A percentile compares a stretch with the other conserved stretches of the same genome.
phyloP scores from a whole-genome alignment of 2,888 invertebrate species.

The Yponomeuta sedellus region DNA sequence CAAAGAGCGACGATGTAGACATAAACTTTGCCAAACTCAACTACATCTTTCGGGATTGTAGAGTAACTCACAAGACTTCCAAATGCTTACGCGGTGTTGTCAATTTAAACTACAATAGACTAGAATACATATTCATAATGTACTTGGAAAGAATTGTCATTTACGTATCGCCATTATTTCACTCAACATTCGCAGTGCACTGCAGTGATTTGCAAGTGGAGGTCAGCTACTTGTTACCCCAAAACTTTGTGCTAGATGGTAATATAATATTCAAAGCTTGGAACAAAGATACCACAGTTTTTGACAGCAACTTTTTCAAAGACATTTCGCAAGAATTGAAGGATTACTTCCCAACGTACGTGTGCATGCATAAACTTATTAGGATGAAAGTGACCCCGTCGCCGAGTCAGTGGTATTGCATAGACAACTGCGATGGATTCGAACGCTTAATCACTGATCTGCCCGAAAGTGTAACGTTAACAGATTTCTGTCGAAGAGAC shows the following conservation, averaged over 20 bases:
- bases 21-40: constrained; percentile 25
- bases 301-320: constrained; percentile 31
- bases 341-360: constrained; percentile 38
- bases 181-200: constrained; percentile 26
- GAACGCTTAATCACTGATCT: constrained; percentile 28
- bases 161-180: constrained; percentile 35
- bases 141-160: constrained; percentile 36
- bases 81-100: constrained; percentile 31
- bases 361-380: constrained; percentile 33
- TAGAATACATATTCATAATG: constrained; percentile 42
- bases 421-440: constrained; percentile 36
- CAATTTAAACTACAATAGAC: constrained; percentile 31
- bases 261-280: constrained; percentile 42
- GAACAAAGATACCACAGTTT: constrained; percentile 32
- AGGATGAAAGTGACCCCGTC: constrained; percentile 31
- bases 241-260: constrained; percentile 35
- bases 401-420: constrained; percentile 36
- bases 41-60: constrained; percentile 33
- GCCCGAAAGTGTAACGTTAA: constrained; percentile 35
- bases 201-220: constrained; percentile 33
- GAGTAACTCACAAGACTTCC: constrained; percentile 32
- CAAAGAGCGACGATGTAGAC: constrained; percentile 19
- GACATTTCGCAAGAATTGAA: constrained; percentile 30
- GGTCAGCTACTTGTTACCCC: constrained; percentile 28
- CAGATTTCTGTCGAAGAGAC: constrained; percentile 35